Base-by-base conservation (phyloP, 2,113 vertebrate genomes). In the Myodes glareolus region DNA sequence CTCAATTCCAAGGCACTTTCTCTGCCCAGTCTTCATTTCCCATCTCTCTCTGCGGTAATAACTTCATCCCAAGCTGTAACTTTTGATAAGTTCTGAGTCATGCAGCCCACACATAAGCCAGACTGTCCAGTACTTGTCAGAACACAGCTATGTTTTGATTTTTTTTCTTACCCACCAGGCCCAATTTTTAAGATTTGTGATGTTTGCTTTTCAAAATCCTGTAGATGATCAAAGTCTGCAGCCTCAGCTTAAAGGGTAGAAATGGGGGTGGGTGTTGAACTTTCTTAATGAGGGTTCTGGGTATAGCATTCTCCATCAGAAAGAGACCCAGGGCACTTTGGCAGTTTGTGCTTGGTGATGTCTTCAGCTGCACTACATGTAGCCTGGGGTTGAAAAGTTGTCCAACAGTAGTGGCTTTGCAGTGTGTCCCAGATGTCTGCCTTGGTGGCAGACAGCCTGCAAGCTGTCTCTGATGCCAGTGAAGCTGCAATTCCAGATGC, bases 161-260 rank as follows among this genome's bases (percentile, higher is more conserved):
- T 76, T 29, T 72, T 67, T 72, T 95, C 75, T 65, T 78, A 90
- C 16, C 47, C 19, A 93, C 36, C 21, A 80, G 11, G 52, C 50
- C 61, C 52, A 94, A 63, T 33, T 95, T 86, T 73, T 19, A 47
- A 97, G 73, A 75, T 75, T 89, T 23, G 61, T 68, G 31, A 58
- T 77, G 61, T 78, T 14, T 85, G 4, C 17, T 90, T 88, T 95
- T 65, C 27, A 92, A 76, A 94, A 42, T 58, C 39, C 65, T 29
- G 0, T 9, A n/a, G 75, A 42, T 39, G 19, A 27, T 78, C 75
- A 92, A 75, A 92, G 76, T 36, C 45, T 72, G 16, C 0, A 81
- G 58, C n/a, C 70, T 65, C 13, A 29, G 47, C 13, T 47, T 12
- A 4, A 47, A 45, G 55, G 88, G 52, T 55, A 16, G 4, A 3